These are phyloP conservation scores for Sinosuthora webbiana DNA, from an alignment of 2,113 vertebrate species.

Conservation along the genomic window DNA sequence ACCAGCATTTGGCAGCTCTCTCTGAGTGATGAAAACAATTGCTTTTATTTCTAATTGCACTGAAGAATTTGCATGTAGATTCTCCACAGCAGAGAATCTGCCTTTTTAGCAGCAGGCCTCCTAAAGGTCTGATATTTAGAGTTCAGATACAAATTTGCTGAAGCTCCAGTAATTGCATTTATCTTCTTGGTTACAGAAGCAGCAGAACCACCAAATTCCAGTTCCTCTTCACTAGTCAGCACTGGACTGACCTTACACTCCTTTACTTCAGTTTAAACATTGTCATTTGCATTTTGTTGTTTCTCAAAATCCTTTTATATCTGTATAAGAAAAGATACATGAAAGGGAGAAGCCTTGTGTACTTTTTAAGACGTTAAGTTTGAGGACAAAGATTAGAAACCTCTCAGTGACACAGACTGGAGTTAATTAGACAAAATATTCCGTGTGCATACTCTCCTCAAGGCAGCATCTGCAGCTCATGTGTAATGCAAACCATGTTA, in stretches of 20 bases:
- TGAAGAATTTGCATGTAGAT: not conserved
- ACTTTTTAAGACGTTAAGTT: constrained; percentile 37
- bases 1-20: not conserved
- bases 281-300: not conserved
- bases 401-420: constrained; percentile 52
- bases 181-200: not conserved
- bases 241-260: not conserved
- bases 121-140: not conserved
- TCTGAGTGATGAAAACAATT: not conserved
- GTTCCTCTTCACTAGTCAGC: not conserved
- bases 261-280: not conserved
- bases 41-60: not conserved
- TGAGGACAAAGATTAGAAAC: constrained; percentile 50
- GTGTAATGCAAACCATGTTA: constrained; percentile 68
- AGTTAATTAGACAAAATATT: constrained; percentile 64
- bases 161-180: not conserved
- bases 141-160: not conserved
- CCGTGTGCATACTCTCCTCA: constrained; percentile 45
- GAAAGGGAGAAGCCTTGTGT: not conserved
- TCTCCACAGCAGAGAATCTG: not conserved
- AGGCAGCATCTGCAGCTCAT: constrained; percentile 56
- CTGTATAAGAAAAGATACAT: not conserved
- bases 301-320: not conserved
- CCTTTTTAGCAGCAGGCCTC: not conserved
- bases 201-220: not conserved